Percentiles rank a stretch among this genome's conserved stretches.
Evolutionary conservation across 1,140 invertebrate species (phyloP).

Genomic region (Metaphire vulgaris): DNA sequence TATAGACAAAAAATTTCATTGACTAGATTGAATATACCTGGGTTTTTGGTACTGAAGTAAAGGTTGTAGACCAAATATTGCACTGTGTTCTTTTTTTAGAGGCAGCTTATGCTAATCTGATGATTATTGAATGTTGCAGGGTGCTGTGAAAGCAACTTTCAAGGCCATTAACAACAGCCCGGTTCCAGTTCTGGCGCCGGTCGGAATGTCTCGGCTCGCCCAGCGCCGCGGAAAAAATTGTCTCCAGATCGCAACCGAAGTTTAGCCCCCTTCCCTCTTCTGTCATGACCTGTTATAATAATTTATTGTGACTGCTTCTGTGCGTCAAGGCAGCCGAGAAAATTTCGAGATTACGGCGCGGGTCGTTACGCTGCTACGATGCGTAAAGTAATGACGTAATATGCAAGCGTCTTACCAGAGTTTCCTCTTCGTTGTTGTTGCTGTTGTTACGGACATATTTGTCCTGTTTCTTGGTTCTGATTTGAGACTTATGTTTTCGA

Average conservation of each 20-base stretch:
- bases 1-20: too few species aligned
- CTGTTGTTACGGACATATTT: neutral
- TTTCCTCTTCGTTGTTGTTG: neutral
- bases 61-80: too few species aligned
- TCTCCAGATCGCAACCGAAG: conserved; percentile 53
- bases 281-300: neutral
- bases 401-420: neutral
- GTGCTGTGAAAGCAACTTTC: conserved; percentile 73
- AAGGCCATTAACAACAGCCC: conserved; percentile 66
- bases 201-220: conserved; percentile 75
- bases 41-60: too few species aligned
- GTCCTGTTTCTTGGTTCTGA: neutral
- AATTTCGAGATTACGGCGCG: neutral
- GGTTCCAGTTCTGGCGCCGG: conserved; percentile 71
- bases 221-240: conserved; percentile 61
- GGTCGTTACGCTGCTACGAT: neutral
- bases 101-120: too few species aligned
- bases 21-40: too few species aligned
- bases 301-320: neutral
- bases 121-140: too few species aligned
- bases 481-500: neutral
- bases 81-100: too few species aligned
- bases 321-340: too few species aligned
- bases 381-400: neutral
- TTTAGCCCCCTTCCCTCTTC: conserved; percentile 29